Evolutionary conservation across 2,113 vertebrate genomes (phyloP), one percentile per base, ranked within the genome.

Genomic region (Sander lucioperca): DNA sequence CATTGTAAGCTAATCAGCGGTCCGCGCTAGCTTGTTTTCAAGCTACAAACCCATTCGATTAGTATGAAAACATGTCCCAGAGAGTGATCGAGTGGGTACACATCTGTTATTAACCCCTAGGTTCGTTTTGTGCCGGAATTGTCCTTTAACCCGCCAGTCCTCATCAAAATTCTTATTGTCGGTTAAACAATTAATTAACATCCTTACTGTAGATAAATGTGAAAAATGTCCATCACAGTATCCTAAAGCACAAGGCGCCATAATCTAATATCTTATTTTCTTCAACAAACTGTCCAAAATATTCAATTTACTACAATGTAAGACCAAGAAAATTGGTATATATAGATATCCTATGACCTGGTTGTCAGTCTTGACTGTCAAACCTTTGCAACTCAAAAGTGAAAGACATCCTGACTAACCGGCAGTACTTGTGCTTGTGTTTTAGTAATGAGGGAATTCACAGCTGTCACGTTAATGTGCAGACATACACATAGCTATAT

Each of bases 391-490:
- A 23, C 45, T 66, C 5, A 53, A 19, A 66, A 23, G 59, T 58
- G 7, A 25, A 54, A 74, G 16, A 18, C 61, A 33, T 27, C 67
- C 16, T 1, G 12, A 0, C 3, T 0, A 68, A 53, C 15, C 59
- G 64, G 12, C 23, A 64, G n/a, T 30, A 1, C 2, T 3, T 67
- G 48, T 30, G 1, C 2, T 4, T 67, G 48, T 39, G 19, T 75
- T 87, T 82, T 84, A 43, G 43, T 59, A 63, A 68, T 74, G 53
- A 79, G 12, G 80, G 71, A 75, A 21, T 65, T 48, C 66, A 84
- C 39, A 82, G 83, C 65, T 88, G 83, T 79, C 63, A 80, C 75
- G 79, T 23, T n/a, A 57, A 45, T 70, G 64, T 84, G 50, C 62
- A 65, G 25, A 59, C 36, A 48, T 27, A 58, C 47, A 51, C 27